Base-by-base conservation (phyloP, 2,888 invertebrate genomes). In the Perithous albicinctus region DNA sequence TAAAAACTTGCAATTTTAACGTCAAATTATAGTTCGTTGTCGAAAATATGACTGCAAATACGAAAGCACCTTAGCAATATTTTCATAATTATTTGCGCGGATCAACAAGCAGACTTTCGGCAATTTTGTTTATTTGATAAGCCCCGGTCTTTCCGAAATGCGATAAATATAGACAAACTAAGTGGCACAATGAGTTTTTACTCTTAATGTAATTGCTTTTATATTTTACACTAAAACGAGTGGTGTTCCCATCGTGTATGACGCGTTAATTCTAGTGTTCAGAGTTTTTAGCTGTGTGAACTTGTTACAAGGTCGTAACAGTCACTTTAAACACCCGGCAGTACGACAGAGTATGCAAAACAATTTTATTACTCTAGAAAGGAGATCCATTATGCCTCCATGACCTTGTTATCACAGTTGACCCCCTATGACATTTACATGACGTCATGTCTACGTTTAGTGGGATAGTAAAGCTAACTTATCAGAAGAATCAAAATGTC, bases 341-440 rank as follows among this genome's bases (percentile, higher is more conserved):
- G 18, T 46, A 18, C 18, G 18, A 46, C 18, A 23, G 10, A 48
- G 2, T 20, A 48, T 8, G 48, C 20, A 8, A 8, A 48, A 48
- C 20, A 48, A 48, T 48, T 48, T 48, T 20, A 48, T 20, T 20
- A 20, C 48, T 20, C 20, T 20, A 20, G 48, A 48, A 48, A 20
- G 20, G 18, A 8, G 48, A 48, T 20, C 20, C 20, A 48, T 48
- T 48, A 20, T 48, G n/a, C n/a, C 48, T 48, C 48, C 6, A 10
- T 20, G 48, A 48, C 20, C 48, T 48, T 48, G 48, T 48, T 48
- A 48, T 48, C 48, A 48, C 20, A 20, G 48, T 20, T 18, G 48
- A 48, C 48, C 48, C 48, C 20, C 20, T 20, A 12, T 20, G 48
- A 48, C 48, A 48, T 20, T 20, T 10, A 48, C 2, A 20, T 48